Evolutionary conservation across 2,113 vertebrate species (phyloP), one percentile per base, ranked within the genome.

Genomic region (Oncorhynchus kisutch): DNA sequence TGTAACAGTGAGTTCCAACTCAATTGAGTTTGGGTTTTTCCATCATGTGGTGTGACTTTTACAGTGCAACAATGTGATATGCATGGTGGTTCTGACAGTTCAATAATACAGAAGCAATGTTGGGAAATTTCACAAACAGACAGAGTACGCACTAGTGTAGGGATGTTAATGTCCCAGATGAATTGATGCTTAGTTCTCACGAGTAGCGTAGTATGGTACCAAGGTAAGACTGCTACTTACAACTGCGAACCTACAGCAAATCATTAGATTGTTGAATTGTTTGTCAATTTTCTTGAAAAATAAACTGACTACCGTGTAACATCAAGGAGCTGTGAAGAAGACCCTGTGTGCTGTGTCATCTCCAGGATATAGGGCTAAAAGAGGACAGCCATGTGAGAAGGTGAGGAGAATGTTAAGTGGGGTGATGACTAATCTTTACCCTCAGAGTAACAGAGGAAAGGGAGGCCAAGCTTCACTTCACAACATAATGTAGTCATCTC

Each of bases 1-100:
- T 83, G 65, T 81, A 71, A 82, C 82, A 72, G 76, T 84, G 74
- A 87, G 86, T 87, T 87, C 73, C 85, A 77, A 87, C 87, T 89
- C 84, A 88, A 83, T 86, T 84, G 39, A 45, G 39, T 45, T 45
- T 45, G 74, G 74, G 78, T 81, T 85, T 75, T 86, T 85, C 86
- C 78, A 82, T 86, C 81, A 81, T 45, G 39, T 45, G 39, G 39
- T 79, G 78, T 87, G 82, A 45, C 39, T 45, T 45, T 45, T 45
- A 45, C 39, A 45, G 9, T 45, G 73, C 66, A 71, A 76, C 82
- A 87, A 87, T 85, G 71, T 79, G 77, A 77, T 81, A 49, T 78
- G 76, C 81, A 79, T 83, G 81, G 77, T 51, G 29, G 51, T 70
- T 83, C 48, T 71, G 54, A 76, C 77, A 72, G 81, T 49, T 70